Conservation (phyloP, 2,888 invertebrate genomes). For the Lepas anatifera region DNA sequence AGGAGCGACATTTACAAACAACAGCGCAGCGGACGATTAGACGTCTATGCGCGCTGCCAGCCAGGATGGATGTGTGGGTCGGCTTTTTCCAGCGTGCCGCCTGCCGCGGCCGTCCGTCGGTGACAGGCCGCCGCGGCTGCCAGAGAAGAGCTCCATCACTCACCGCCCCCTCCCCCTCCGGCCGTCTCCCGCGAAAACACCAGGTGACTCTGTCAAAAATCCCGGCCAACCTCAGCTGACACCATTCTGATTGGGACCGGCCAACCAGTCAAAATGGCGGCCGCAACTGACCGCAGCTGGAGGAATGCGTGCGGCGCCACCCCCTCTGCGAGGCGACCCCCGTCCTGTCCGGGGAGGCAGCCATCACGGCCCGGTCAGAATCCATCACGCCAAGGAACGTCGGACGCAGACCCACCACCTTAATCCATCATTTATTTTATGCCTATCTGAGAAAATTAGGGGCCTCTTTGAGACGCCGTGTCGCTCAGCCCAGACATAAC, state of each 20-base stretch:
- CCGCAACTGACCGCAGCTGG: neutral
- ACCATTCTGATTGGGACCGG: neutral
- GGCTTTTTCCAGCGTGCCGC: neutral
- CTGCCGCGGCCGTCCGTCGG: no score
- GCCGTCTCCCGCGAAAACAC: neutral
- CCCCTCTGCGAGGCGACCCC: neutral
- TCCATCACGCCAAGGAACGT: neutral
- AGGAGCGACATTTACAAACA: neutral
- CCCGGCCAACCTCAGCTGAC: neutral
- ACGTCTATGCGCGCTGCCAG: neutral
- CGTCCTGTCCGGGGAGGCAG: neutral
- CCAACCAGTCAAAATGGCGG: neutral
- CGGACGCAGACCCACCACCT: neutral
- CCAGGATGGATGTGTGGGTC: neutral
- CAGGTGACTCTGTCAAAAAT: neutral
- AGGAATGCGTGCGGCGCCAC: neutral
- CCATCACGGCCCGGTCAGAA: neutral
- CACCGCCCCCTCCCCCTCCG: neutral
- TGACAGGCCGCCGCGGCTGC: no score
- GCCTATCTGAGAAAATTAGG: constrained; percentile 6
- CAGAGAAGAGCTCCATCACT: no score
- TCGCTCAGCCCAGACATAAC: neutral
- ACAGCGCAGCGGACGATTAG: neutral
- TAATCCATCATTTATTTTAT: constrained; percentile 9
- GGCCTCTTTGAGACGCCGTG: constrained; percentile 1